Percentiles rank a stretch among this genome's conserved stretches.
Conservation (phyloP, 2,797 vertebrate species). For the Eulemur mongoz region DNA sequence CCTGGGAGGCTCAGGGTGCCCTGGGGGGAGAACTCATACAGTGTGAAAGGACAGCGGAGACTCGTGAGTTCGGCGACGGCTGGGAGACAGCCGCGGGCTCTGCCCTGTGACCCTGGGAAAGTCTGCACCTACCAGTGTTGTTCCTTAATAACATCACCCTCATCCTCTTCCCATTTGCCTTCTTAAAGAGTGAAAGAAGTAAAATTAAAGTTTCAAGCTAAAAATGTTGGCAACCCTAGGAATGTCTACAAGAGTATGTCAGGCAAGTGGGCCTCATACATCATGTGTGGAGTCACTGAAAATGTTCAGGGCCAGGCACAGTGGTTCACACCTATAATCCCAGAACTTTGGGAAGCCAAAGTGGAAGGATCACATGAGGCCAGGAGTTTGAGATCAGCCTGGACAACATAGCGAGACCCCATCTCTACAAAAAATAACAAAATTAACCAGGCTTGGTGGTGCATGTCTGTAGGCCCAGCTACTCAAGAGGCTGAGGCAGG, state of each 20-base stretch:
- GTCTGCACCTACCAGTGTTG: accelerated
- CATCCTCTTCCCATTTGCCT: not conserved
- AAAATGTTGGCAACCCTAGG: not conserved
- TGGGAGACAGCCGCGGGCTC: not conserved
- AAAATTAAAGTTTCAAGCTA: not conserved
- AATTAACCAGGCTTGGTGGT: not conserved
- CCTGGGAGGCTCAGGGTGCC: not conserved
- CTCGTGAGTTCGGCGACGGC: no score
- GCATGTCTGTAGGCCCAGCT: not conserved
- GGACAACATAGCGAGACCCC: not conserved
- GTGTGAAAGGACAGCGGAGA: not conserved
- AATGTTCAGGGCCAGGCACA: not conserved
- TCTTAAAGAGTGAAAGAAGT: not conserved
- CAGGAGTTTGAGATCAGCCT: not conserved
- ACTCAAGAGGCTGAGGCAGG: not conserved
- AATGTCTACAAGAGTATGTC: not conserved
- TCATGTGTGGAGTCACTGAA: not conserved
- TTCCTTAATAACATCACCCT: not conserved
- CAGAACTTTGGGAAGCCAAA: not conserved
- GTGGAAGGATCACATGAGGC: not conserved
- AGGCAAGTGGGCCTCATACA: not conserved
- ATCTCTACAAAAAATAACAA: not conserved
- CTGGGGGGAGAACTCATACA: accelerated
- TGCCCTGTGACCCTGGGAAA: accelerated
- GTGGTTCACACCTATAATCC: not conserved